phyloP scores from a whole-genome alignment of 2,888 invertebrate genomes.

The Lymantria dispar region DNA sequence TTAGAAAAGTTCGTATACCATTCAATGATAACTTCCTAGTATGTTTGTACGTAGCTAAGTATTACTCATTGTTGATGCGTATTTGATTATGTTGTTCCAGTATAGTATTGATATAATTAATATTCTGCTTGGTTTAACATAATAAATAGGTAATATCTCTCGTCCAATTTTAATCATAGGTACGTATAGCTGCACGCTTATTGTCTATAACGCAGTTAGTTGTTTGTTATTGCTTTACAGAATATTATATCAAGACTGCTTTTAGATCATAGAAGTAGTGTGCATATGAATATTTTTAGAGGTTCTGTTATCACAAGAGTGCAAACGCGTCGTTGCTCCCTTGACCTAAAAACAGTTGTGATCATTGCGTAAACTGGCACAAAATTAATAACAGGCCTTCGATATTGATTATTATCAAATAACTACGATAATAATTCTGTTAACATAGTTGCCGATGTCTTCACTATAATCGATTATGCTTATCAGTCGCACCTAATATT shows the following conservation, averaged over 20 bases:
- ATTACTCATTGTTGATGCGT: slow-evolving; percentile 5
- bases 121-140: not conserved
- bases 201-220: no score
- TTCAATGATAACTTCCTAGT: no score
- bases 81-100: not conserved
- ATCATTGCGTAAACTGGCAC: slow-evolving; percentile 21
- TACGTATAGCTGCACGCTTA: no score
- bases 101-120: no score
- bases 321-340: slow-evolving; percentile 11
- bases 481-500: not conserved
- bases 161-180: no score
- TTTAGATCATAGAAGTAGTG: not conserved
- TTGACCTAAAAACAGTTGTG: slow-evolving; percentile 27
- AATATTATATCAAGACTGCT: not conserved
- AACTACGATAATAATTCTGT: not conserved
- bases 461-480: not conserved
- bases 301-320: slow-evolving; percentile 18
- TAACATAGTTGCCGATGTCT: not conserved
- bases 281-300: slow-evolving; percentile 1
- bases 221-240: no score
- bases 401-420: slow-evolving; percentile 12
- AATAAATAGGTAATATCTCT: not conserved
- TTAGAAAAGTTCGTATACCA: no score
- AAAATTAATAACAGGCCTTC: slow-evolving; percentile 9
- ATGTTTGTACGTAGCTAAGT: no score